Percentiles rank a stretch among this genome's conserved stretches.
Conservation (phyloP, 1,140 invertebrate species). For the Mercenaria mercenaria region DNA sequence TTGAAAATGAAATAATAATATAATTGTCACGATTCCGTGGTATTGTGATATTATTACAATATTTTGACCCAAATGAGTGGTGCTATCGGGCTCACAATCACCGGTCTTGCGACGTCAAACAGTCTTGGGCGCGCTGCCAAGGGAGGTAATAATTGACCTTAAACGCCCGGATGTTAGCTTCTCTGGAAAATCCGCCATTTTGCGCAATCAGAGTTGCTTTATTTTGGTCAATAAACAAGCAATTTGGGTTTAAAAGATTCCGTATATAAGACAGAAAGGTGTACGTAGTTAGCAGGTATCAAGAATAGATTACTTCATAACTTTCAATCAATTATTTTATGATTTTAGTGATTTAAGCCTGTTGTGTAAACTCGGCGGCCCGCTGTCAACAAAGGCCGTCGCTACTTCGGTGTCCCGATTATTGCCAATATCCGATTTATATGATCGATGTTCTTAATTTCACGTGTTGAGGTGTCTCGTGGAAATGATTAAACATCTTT, state of each 20-base stretch:
- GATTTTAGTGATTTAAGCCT: not conserved
- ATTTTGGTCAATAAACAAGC: not conserved
- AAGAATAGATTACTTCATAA: not conserved
- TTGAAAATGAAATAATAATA: too few relatives aligned
- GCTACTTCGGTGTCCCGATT: not conserved
- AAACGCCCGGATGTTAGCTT: constrained; percentile 59
- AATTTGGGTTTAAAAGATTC: not conserved
- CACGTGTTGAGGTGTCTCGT: too few relatives aligned
- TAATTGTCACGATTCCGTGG: too few relatives aligned
- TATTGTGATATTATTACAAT: too few relatives aligned
- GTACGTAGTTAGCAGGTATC: not conserved
- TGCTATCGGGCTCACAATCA: too few relatives aligned
- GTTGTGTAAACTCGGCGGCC: not conserved
- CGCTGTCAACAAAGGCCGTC: constrained; percentile 27
- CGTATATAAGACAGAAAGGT: not conserved
- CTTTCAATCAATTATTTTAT: not conserved
- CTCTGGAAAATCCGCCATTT: constrained; percentile 58
- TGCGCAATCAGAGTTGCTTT: constrained; percentile 23
- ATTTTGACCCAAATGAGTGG: too few relatives aligned
- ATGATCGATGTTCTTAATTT: too few relatives aligned
- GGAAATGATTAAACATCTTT: too few relatives aligned
- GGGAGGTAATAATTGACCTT: not conserved
- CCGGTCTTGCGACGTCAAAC: too few relatives aligned
- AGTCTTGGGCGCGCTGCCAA: not conserved
- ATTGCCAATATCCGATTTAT: not conserved